Evolutionary conservation across 2,888 invertebrate species (phyloP).

Genomic region (Meliscaeva auricollis): DNA sequence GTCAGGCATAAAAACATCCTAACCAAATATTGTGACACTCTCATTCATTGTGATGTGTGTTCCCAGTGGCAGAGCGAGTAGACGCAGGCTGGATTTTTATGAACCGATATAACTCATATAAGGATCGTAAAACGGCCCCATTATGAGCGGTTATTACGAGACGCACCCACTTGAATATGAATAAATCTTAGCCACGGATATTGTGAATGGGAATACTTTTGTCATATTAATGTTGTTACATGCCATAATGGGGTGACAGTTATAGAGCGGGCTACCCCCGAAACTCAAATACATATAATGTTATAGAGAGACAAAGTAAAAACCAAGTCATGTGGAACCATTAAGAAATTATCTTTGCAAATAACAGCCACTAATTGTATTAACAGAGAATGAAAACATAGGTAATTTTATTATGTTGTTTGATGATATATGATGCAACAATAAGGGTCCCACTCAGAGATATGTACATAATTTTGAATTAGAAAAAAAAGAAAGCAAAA

Average conservation of each 20-base stretch:
- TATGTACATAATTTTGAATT: too few species aligned
- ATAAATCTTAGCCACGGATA: conserved; percentile 68
- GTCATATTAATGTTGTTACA: conserved; percentile 62
- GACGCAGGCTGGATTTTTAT: conserved; percentile 31
- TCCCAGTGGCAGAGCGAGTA: too few species aligned
- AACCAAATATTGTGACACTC: conserved; percentile 38
- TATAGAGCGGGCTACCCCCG: conserved; percentile 23
- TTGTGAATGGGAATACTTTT: conserved; percentile 61
- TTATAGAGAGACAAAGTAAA: not conserved
- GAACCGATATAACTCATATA: conserved; percentile 64
- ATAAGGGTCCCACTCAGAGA: too few species aligned
- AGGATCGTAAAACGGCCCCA: conserved; percentile 65
- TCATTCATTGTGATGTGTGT: conserved; percentile 43
- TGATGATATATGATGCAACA: conserved; percentile 4
- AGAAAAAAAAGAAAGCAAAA: too few species aligned
- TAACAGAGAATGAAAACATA: conserved; percentile 57
- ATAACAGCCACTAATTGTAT: conserved; percentile 67
- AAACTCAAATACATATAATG: not conserved
- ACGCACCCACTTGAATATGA: conserved; percentile 65
- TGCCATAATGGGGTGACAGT: conserved; percentile 65
- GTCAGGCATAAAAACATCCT: conserved; percentile 28
- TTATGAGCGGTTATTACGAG: conserved; percentile 66
- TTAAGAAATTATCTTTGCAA: conserved; percentile 68
- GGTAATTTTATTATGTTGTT: conserved; percentile 5
- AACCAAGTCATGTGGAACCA: conserved; percentile 43